Evolutionary conservation across 2,113 vertebrate species (phyloP).

Genomic region (Tichodroma muraria): DNA sequence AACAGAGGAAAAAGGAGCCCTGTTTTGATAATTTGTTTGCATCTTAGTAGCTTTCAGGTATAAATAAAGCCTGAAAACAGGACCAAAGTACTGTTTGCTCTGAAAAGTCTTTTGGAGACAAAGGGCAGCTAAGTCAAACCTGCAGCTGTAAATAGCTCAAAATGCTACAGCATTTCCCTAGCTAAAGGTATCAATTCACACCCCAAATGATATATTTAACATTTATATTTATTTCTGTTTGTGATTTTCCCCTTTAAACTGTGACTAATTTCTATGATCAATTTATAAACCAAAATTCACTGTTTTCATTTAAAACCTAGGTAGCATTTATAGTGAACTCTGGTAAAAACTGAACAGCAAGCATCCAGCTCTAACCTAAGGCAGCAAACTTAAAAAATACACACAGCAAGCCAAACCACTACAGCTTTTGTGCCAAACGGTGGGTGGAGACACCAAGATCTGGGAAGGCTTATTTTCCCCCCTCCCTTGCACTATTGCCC

Average conservation of each 20-base stretch:
- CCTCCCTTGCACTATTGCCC: neutral
- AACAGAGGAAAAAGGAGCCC: neutral
- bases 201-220: neutral
- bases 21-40: neutral
- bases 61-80: neutral
- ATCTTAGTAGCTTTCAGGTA: neutral
- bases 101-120: neutral
- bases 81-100: neutral
- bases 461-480: neutral
- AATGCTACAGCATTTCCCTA: neutral
- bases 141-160: conserved; percentile 6
- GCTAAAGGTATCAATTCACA: conserved; percentile 3
- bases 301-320: conserved; percentile 7
- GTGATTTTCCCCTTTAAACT: neutral
- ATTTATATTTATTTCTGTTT: conserved; percentile 2
- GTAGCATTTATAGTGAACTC: conserved; percentile 12
- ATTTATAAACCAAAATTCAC: conserved; percentile 5
- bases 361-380: neutral
- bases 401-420: conserved; percentile 32
- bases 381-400: conserved; percentile 11
- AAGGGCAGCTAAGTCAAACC: neutral
- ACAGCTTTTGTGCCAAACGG: neutral
- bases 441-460: neutral
- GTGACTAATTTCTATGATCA: conserved; percentile 32
- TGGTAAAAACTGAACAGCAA: conserved; percentile 5